Evolutionary conservation across 1,140 invertebrate species (phyloP).

Genomic region (Diorhabda sublineata): DNA sequence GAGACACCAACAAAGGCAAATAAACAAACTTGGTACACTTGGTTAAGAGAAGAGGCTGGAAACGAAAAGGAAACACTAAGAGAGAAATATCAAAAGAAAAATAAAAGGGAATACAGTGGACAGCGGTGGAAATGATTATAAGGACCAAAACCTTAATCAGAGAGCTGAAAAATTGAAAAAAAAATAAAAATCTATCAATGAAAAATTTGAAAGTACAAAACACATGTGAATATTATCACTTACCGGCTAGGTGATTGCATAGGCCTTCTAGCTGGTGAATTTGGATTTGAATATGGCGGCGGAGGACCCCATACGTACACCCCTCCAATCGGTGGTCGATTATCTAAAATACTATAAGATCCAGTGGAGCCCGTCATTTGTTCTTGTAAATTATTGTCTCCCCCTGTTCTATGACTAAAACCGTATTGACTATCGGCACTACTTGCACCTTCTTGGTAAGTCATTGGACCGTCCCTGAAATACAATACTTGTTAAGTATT

Average conservation of each 20-base stretch:
- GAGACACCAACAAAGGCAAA: no score
- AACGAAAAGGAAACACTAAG: no score
- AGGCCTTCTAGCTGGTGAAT: slow-evolving; percentile 55
- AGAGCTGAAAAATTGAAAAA: no score
- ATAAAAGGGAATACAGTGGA: no score
- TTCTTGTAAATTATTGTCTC: slow-evolving; percentile 44
- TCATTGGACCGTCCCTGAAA: slow-evolving; percentile 41
- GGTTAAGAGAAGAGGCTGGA: no score
- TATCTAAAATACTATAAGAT: slow-evolving; percentile 53
- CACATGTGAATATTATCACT: not conserved
- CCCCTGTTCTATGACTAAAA: slow-evolving; percentile 53
- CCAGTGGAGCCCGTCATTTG: slow-evolving; percentile 47
- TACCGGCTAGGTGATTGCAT: slow-evolving; percentile 40
- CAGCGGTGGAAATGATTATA: no score
- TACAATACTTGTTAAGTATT: not conserved
- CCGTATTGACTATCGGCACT: slow-evolving; percentile 66
- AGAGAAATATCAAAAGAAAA: no score
- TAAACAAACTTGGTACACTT: no score
- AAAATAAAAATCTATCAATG: no score
- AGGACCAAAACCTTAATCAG: no score
- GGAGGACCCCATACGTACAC: slow-evolving; percentile 66
- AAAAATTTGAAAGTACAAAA: not conserved
- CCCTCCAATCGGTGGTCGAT: slow-evolving; percentile 49
- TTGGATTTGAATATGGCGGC: slow-evolving; percentile 69
- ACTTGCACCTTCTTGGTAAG: slow-evolving; percentile 42